Conservation (phyloP, 2,888 invertebrate species). For the Acronicta leporina region DNA sequence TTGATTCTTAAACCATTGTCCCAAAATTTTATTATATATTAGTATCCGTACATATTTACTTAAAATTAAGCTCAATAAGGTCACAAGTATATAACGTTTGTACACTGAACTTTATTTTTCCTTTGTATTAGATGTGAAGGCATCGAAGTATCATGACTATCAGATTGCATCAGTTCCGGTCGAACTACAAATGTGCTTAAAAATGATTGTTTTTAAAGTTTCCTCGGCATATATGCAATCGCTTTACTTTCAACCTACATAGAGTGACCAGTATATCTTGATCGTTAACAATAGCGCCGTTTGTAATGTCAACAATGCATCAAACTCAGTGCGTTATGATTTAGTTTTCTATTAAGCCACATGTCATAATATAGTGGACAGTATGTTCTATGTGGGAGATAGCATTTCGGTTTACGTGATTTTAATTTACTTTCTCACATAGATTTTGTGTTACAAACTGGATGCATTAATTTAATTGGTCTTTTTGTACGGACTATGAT, state of each 20-base stretch:
- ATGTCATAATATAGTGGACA: neutral
- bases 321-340: neutral
- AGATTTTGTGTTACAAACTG: constrained; percentile 5
- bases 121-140: no score
- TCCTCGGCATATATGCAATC: constrained; percentile 9
- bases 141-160: neutral
- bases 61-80: no score
- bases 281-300: neutral
- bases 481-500: neutral
- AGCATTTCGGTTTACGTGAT: constrained; percentile 28
- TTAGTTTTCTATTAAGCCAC: neutral
- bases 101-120: no score
- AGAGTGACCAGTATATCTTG: neutral
- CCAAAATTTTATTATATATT: no score
- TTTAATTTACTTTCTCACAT: constrained; percentile 39
- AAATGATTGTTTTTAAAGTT: constrained; percentile 3
- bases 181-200: neutral
- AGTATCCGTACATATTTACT: no score
- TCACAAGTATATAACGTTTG: no score
- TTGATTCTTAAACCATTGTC: no score
- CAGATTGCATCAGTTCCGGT: neutral
- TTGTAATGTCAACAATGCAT: neutral
- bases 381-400: constrained; percentile 3
- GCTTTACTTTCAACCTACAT: constrained; percentile 33
- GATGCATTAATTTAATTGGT: constrained; percentile 1